A percentile compares a stretch with the other conserved stretches of the same genome.
These are phyloP conservation scores for Drosophila simulans DNA, from an alignment of 1,140 invertebrate genomes.

Conservation along the genomic window DNA sequence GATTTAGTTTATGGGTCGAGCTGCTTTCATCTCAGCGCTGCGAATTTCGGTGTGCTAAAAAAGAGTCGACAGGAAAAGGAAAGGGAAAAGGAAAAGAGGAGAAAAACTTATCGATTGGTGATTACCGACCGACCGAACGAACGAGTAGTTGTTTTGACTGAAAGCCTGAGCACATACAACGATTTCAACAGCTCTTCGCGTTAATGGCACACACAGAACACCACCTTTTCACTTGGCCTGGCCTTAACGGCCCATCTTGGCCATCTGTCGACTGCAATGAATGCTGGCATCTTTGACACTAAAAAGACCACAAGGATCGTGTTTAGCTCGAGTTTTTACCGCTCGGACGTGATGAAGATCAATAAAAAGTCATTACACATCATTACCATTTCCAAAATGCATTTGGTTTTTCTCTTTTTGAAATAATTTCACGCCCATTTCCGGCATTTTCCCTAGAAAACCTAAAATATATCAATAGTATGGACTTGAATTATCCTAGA, in stretches of 20 bases:
- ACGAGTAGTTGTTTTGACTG: slow-evolving; percentile 43
- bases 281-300: slow-evolving; percentile 36
- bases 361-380: slow-evolving; percentile 10
- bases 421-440: background rate
- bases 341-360: slow-evolving; percentile 4
- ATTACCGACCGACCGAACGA: slow-evolving; percentile 9
- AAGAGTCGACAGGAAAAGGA: slow-evolving; percentile 34
- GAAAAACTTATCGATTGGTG: slow-evolving; percentile 46
- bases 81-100: slow-evolving; percentile 33
- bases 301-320: slow-evolving; percentile 33
- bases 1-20: slow-evolving; percentile 47
- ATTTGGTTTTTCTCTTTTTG: background rate
- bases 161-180: slow-evolving; percentile 31
- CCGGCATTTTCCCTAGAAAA: too few relatives aligned
- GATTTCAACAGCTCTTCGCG: slow-evolving; percentile 35
- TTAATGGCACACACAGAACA: slow-evolving; percentile 21
- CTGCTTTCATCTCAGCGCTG: slow-evolving; percentile 38
- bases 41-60: slow-evolving; percentile 39
- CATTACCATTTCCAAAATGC: background rate
- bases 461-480: too few relatives aligned
- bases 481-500: too few relatives aligned
- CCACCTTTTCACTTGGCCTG: slow-evolving; percentile 25
- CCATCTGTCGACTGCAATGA: slow-evolving; percentile 19
- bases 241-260: slow-evolving; percentile 29
- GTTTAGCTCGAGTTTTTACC: slow-evolving; percentile 22